Base-by-base conservation (phyloP, 2,888 invertebrate genomes). In the Zaprionus bogoriensis region DNA sequence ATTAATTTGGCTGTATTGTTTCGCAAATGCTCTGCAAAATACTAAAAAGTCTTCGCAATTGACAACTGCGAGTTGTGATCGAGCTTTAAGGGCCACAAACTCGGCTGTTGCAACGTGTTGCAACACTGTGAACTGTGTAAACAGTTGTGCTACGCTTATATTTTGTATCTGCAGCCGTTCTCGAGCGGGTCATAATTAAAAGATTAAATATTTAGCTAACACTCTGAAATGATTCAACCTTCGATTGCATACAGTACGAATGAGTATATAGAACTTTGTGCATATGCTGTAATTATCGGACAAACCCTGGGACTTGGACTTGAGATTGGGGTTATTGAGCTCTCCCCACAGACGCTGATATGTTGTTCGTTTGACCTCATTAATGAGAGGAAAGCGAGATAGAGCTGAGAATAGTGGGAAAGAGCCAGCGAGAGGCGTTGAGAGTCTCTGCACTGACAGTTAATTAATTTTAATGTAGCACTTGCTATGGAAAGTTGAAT, bases 291-390 rank as follows among this genome's bases (percentile, higher is more conserved):
- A 73, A 67, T 60, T 73, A 47, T 72, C 61, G 23, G 6, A 20
- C 38, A 42, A 32, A 39, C 19, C 9, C 27, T 41, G 27, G 48
- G 36, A 44, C 14, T 67, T 54, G 51, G 53, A 48, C 64, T 70
- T 51, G 53, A 61, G 51, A 47, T 62, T 53, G 52, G 53, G 72
- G 61, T 67, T 64, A 61, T 64, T 69, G 74, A 47, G 69, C 69
- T 66, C 48, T 32, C 10, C 17, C 7, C 28, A 44, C 23, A 52
- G 32, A 30, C 5, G 63, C 36, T 68, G 68, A 73, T 73, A 58
- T 72, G 51, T 42, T 36, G 23, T 17, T n/a, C 36, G 42, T 48
- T 55, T 72, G 61, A 60, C 72, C 72, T 67, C 64, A 76, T 67
- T 67, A 46, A 50, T 9, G n/a, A 30, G 36, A 28, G 42, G 23